Evolutionary conservation across 2,113 vertebrate species (phyloP), one percentile per base, ranked within the genome.

Genomic region (Meleagris gallopavo): DNA sequence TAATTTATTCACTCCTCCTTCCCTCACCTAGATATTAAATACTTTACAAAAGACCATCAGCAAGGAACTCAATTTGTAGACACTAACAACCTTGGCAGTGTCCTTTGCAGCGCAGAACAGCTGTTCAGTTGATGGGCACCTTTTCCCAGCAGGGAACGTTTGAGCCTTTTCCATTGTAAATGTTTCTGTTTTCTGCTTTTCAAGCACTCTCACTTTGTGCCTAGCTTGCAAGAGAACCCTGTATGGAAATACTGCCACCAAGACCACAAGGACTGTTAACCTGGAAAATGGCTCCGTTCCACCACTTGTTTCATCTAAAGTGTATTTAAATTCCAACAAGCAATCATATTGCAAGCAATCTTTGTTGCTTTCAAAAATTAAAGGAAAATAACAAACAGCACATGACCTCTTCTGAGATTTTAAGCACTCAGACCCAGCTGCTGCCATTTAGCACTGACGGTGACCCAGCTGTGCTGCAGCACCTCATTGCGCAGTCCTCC

Each of bases 1-100:
- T 58, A 86, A 88, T 96, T 90, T 94, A 93, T 72, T 90, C 83
- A 69, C 54, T 67, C 82, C 77, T 84, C 55, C 55, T 73, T 88
- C 88, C 69, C 70, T 88, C 66, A 79, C 74, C 70, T 78, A 64
- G 58, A 86, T 91, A 94, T 95, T 78, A 95, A 95, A 95, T 25
- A 69, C 61, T 83, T 78, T 70, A 90, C 66, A 72, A 73, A 88
- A 90, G 45, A 90, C 61, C 79, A 90, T 73, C 61, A 75, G 54
- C 46, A 55, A 89, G 60, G 67, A 46, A 85, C 43, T 83, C 67
- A 52, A 10, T 92, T 22, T 92, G 58, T 52, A 86, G 93, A 61
- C 57, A 78, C 54, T 3, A 58, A 86, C 82, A 95, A 95, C 95
- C 95, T 95, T 94, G 93, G 58, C 62, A 57, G 30, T 34, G 88